These are phyloP conservation scores for Acanthosoma haemorrhoidale DNA, from an alignment of 2,888 invertebrate species.

Conservation along the genomic window DNA sequence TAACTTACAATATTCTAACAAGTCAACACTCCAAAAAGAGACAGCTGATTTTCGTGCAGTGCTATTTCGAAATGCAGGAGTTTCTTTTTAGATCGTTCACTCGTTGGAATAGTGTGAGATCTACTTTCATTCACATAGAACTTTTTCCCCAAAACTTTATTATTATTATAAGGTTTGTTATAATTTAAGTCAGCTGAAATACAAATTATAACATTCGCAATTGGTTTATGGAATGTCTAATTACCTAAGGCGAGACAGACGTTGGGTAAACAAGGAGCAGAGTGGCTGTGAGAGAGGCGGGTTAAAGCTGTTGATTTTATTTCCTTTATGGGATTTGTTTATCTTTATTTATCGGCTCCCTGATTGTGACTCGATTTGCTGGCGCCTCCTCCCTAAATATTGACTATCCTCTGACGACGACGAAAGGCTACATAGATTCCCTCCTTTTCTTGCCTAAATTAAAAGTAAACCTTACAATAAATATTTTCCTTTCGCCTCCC, in stretches of 20 bases:
- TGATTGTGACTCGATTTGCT: slow-evolving; percentile 19
- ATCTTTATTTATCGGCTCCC: neutral
- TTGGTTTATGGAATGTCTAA: neutral
- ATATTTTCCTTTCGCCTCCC: slow-evolving; percentile 1
- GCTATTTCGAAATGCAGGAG: too few species aligned
- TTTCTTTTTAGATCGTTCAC: too few species aligned
- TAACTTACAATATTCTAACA: too few species aligned
- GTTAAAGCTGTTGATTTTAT: neutral
- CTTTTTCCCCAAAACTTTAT: too few species aligned
- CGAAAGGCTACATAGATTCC: neutral
- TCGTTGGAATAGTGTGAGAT: too few species aligned
- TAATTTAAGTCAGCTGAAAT: too few species aligned
- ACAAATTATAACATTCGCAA: too few species aligned
- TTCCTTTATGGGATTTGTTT: slow-evolving; percentile 3
- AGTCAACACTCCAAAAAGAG: too few species aligned
- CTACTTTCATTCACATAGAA: too few species aligned
- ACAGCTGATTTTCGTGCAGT: too few species aligned
- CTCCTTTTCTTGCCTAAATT: slow-evolving; percentile 4
- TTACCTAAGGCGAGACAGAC: too few species aligned
- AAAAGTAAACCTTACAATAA: slow-evolving; percentile 18
- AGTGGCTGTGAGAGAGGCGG: neutral
- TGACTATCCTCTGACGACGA: neutral
- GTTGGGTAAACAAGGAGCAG: neutral
- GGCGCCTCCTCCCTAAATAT: neutral
- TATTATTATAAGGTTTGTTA: too few species aligned